Base-by-base conservation (phyloP, 2,797 vertebrate genomes). In the Anas georgica region DNA sequence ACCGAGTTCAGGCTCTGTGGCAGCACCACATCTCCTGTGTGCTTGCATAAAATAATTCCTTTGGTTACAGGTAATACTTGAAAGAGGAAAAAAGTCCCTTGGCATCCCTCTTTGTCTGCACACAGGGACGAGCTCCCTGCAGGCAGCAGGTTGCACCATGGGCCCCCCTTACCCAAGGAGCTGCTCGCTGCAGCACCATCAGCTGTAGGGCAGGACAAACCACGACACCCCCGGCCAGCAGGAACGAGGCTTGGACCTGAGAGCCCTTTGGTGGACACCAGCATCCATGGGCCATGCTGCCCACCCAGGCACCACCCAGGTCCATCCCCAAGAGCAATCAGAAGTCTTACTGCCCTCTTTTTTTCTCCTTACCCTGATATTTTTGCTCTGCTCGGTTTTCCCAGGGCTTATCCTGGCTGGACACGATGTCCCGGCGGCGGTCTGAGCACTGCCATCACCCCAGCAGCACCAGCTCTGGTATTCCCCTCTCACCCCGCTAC, bases 371-470 rank as follows among this genome's bases (percentile, higher is more conserved):
- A 23, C 6, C 15, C 17, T 2, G 0, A 2, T 37, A 13, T 8
- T 64, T 88, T 74, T 35, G 20, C 23, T 12, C 12, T 88, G 46
- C 13, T 2, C 45, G 68, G 6, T 3, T 70, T 82, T 33, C 64
- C 18, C 70, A 67, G 33, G 26, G 29, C 11, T 52, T 59, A 3
- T 75, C 29, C 62, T 21, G 29, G 33, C 28, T 85, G 12, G 67
- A 73, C 63, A 9, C 0, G 0, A 50, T 0, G 0, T 67, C 46
- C 68, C 2, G 0, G 11, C 52, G 48, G 73, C 58, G n/a, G n/a
- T 10, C 14, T 23, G 10, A 39, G 25, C 39, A 31, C 17, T n/a
- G 12, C 28, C 12, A 7, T 3, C 1, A 52, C 13, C 31, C 23
- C 41, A 52, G 35, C 29, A 81, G 20, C 33, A 54, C 35, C 35